Base-by-base conservation (phyloP, 2,888 invertebrate species). In the Netelia virgata region DNA sequence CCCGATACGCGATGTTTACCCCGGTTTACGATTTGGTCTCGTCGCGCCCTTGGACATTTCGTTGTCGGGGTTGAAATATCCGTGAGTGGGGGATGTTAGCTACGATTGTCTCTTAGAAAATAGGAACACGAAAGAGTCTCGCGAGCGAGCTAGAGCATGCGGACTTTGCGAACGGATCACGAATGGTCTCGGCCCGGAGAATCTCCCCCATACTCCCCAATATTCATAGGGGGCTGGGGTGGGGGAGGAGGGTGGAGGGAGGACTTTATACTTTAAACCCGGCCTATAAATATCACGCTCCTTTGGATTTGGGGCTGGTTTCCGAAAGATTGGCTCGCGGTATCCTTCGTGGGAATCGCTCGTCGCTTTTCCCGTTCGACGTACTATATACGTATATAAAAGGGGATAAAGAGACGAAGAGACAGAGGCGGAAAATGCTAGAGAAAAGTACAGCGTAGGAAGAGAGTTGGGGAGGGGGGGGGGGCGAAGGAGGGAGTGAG, bases 231-330 rank as follows among this genome's bases (percentile, higher is more conserved):
- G 79, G 53, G 23, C 53, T 11, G 47, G 20, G 70, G 57, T 43
- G 50, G 63, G 41, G 41, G 66, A 75, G 70, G 74, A 59, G 69
- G 75, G 81, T 80, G 82, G 89, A 90, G 47, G 68, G 20, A 18
- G 16, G 92, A 93, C 92, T 93, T 93, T 93, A 93, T 93, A 92
- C 92, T 93, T 93, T 93, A 93, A 93, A 93, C 93, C 93, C 93
- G 86, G 88, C 92, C 93, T 93, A 93, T 93, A 93, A 93, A 93
- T 93, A 93, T 93, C 91, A 91, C 91, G 93, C 92, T 93, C 90
- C 92, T 93, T 93, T 91, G 93, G 93, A 93, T 93, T 91, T 91
- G 91, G 91, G 92, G 91, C 91, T 92, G 93, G 92, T 93, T 93
- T 93, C 93, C 93, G 91, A 93, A 93, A 93, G 93, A 93, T 93